Base-by-base conservation (phyloP, 2,888 invertebrate species). In the Sinopyrophorus schimmeli region DNA sequence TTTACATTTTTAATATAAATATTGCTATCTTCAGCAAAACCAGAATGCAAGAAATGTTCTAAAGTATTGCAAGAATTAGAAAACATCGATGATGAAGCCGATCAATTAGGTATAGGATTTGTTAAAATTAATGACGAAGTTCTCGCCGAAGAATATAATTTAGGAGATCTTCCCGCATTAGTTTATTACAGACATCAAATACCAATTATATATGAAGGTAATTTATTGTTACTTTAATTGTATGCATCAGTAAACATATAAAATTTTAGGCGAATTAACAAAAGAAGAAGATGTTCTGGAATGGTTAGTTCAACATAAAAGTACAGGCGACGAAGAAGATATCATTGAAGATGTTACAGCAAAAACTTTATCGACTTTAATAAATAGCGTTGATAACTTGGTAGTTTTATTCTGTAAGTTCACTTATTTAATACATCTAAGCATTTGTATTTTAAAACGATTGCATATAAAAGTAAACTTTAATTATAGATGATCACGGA, bases 111-210 rank as follows among this genome's bases (percentile, higher is more conserved):
- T 55, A 93, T 94, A 67, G 93, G 92, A 60, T 93, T 94, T 73
- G 93, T 94, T 55, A 94, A 94, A 76, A 93, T 94, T 69, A 89
- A 92, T 67, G 94, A 94, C 70, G 90, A 92, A 74, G 83, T 84
- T 64, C 78, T 94, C 60, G 92, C 93, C 54, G 92, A 92, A 67
- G 93, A 94, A 76, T 94, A 94, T 77, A 93, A 89, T 78, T 80
- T 94, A 73, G 92, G 90, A 68, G 81, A 84, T 47, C 76, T 94
- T 69, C 94, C 94, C 65, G 87, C 87, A 67, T 80, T 94, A 64
- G 92, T 94, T 58, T 94, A 94, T 78, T 94, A 94, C 76, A 83
- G 93, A 71, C 91, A 92, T 76, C 89, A 92, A 78, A 92, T 91
- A 72, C 94, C 94, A 60, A 89, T 94, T 72, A 90, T 94, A 71